phyloP scores from a whole-genome alignment of 2,888 invertebrate genomes.

The Lissocephala sabroskyi region DNA sequence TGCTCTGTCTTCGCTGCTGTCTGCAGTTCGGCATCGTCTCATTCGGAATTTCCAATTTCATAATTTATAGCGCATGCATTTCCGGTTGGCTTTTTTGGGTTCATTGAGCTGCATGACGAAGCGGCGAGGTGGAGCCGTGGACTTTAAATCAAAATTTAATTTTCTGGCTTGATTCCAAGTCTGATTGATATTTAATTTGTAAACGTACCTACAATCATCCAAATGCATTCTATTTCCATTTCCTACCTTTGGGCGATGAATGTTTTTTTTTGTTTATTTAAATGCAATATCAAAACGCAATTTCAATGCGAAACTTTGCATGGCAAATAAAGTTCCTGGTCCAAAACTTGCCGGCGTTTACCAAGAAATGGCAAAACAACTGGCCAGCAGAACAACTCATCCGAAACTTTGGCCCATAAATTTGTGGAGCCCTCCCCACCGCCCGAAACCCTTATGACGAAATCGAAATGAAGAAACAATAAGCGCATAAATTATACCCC shows the following conservation, averaged over 20 bases:
- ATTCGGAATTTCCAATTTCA: slow-evolving; percentile 35
- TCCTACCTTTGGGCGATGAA: no score
- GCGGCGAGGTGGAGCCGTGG: slow-evolving; percentile 6
- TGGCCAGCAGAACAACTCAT: slow-evolving; percentile 11
- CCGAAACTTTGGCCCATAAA: slow-evolving; percentile 36
- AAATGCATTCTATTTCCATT: neutral
- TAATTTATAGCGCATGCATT: slow-evolving; percentile 54
- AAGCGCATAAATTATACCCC: slow-evolving; percentile 53
- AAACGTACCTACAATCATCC: slow-evolving; percentile 13
- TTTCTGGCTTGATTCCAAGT: no score
- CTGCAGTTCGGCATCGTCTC: slow-evolving; percentile 23
- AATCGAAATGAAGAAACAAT: slow-evolving; percentile 53
- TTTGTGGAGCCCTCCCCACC: slow-evolving; percentile 40
- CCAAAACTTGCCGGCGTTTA: neutral
- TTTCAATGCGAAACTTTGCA: slow-evolving; percentile 19
- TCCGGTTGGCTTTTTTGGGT: slow-evolving; percentile 48
- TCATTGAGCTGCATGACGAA: slow-evolving; percentile 40
- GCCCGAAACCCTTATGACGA: slow-evolving; percentile 41
- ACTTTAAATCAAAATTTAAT: slow-evolving; percentile 1
- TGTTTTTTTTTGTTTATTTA: slow-evolving; percentile 1
- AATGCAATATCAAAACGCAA: slow-evolving; percentile 35
- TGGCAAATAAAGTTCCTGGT: neutral
- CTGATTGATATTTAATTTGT: no score
- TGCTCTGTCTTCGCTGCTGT: neutral
- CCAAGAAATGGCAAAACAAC: slow-evolving; percentile 14